Base-by-base conservation (phyloP, 1,140 invertebrate genomes). In the Papilio polytes region DNA sequence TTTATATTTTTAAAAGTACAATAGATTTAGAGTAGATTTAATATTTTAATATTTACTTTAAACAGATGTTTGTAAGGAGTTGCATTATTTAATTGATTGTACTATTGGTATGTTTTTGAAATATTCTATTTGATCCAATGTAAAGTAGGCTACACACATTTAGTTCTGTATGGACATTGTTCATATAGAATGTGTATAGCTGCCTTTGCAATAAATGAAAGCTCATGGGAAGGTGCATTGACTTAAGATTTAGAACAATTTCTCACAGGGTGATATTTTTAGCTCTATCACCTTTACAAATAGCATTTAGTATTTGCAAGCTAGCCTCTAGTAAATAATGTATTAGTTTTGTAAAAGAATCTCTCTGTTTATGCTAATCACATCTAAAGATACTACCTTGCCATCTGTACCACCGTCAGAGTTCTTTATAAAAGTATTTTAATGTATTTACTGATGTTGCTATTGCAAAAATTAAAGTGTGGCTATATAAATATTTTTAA, bases 191-290 rank as follows among this genome's bases (percentile, higher is more conserved):
- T 8, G 53, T 56, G 6, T 41, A 0, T 41, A 8, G 7, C 36
- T 41, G 36, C 7, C 36, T 41, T 41, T 41, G 1, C 36, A 41
- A 8, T 41, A 8, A 41, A 41, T 41, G 8, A 41, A 8, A 41
- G 7, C 36, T 41, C 10, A 56, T 20, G 53, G 18, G 53, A 56
- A 9, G 53, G 53, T 56, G n/a, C n/a, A 20, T 20, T 56, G 53
- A 56, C 53, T n/a, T 56, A 56, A 56, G 53, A 56, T 56, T n/a
- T 56, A 56, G 53, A 56, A 56, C n/a, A 56, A 56, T 56, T n/a
- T 56, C 53, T 56, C 51, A 53, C 51, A 53, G 18, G 51, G 6
- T 53, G 15, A 53, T 53, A 53, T 18, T 53, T 53, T 63, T 63
- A 20, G 1, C 4, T 56, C 20, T 22, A 12, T 63, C 56, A 63